Evolutionary conservation across 2,888 invertebrate genomes (phyloP).

Genomic region (Ochropleura leucogaster): DNA sequence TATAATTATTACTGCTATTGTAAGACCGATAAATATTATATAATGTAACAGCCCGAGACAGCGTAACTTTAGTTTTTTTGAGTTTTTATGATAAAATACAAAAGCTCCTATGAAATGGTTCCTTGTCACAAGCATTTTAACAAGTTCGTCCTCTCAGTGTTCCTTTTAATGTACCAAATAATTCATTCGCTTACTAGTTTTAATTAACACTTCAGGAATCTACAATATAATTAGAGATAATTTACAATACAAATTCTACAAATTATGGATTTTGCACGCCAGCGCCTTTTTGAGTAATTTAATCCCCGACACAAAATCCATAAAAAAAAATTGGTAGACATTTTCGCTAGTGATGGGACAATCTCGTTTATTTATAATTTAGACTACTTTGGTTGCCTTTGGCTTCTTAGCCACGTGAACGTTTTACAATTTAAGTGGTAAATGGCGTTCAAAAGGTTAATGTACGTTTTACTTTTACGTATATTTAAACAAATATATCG

Average conservation of each 20-base stretch:
- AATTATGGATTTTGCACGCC: neutral
- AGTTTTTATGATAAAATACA: conserved; percentile 13
- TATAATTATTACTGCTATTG: conserved; percentile 61
- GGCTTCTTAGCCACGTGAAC: too few relatives aligned
- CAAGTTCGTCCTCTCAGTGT: conserved; percentile 47
- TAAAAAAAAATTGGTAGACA: too few relatives aligned
- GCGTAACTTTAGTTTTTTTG: conserved; percentile 22
- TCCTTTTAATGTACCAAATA: conserved; percentile 21
- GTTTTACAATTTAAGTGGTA: too few relatives aligned
- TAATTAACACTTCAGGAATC: conserved; percentile 30
- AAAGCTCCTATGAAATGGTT: conserved; percentile 40
- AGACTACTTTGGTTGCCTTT: too few relatives aligned
- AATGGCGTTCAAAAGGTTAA: too few relatives aligned
- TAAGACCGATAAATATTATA: conserved; percentile 42
- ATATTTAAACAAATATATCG: neutral
- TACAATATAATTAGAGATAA: neutral
- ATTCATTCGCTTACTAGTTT: neutral
- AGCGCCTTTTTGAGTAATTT: too few relatives aligned
- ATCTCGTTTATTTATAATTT: too few relatives aligned
- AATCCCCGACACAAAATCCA: too few relatives aligned
- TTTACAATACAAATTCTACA: neutral
- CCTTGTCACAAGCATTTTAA: conserved; percentile 39
- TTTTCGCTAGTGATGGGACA: too few relatives aligned
- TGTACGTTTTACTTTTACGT: neutral
- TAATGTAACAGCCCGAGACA: conserved; percentile 34